These are phyloP conservation scores for Sorex araneus DNA, from an alignment of 2,113 vertebrate species.

Conservation along the genomic window DNA sequence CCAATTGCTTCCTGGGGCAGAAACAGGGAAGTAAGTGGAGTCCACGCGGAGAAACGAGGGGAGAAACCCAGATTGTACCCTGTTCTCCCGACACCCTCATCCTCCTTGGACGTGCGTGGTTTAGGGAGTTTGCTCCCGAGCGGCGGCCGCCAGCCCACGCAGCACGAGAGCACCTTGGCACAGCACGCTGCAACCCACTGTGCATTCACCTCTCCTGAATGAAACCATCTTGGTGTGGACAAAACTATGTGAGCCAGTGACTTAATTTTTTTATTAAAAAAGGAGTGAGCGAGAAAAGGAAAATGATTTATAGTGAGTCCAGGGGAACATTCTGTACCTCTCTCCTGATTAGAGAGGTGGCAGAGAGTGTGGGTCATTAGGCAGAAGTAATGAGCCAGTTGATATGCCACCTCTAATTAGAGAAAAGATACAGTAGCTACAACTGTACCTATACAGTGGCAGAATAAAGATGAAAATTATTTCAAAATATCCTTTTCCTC, in stretches of 20 bases:
- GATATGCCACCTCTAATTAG: constrained; percentile 92
- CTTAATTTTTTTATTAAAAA: constrained; percentile 88
- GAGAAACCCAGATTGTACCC: background rate
- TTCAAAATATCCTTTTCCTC: constrained; percentile 79
- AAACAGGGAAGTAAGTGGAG: background rate
- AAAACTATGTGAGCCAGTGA: constrained; percentile 85
- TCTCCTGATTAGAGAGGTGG: constrained; percentile 93
- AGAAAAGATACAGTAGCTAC: constrained; percentile 90
- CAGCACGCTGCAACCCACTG: constrained; percentile 81
- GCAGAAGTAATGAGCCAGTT: constrained; percentile 92
- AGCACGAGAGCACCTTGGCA: constrained; percentile 66
- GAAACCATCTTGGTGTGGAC: constrained; percentile 86
- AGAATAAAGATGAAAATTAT: constrained; percentile 87
- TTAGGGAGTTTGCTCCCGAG: background rate
- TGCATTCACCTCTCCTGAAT: constrained; percentile 85
- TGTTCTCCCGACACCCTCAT: background rate
- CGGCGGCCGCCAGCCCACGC: constrained; percentile 51
- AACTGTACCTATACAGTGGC: constrained; percentile 88
- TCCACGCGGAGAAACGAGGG: background rate
- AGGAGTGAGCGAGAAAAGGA: constrained; percentile 50
- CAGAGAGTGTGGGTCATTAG: constrained; percentile 90
- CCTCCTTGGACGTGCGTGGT: background rate
- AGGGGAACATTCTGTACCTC: constrained; percentile 90
- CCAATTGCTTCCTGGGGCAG: background rate
- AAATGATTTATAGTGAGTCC: constrained; percentile 91